Conservation (phyloP, 2,888 invertebrate genomes). For the Apamea epomidion region DNA sequence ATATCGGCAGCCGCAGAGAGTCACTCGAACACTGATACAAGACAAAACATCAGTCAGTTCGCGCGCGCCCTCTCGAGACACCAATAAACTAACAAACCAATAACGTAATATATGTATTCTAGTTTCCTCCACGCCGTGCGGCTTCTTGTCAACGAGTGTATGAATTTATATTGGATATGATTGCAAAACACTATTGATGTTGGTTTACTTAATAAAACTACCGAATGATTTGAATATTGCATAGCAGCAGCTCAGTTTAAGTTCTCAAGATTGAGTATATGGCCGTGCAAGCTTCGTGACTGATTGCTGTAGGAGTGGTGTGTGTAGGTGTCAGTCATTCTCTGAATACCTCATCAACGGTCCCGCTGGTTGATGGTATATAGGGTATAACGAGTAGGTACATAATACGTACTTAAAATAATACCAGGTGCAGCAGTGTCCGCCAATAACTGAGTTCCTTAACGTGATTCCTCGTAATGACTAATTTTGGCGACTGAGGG, state of each 20-base stretch:
- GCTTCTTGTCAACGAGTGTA: constrained; percentile 55
- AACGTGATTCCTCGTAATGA: constrained; percentile 12
- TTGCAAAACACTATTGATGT: constrained; percentile 41
- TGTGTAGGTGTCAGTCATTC: too few relatives aligned
- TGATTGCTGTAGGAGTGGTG: too few relatives aligned
- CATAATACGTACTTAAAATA: background rate
- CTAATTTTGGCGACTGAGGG: constrained; percentile 3
- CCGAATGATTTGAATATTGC: constrained; percentile 18
- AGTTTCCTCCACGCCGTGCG: constrained; percentile 23
- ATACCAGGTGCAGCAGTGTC: background rate
- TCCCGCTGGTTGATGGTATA: background rate
- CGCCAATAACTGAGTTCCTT: background rate
- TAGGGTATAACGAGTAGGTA: background rate
- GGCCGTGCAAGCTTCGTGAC: background rate
- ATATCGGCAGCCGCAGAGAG: constrained; percentile 33
- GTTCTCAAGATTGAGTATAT: background rate
- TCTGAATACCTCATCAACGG: background rate
- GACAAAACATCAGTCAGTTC: background rate
- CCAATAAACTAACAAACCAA: constrained; percentile 65
- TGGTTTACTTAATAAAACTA: constrained; percentile 43
- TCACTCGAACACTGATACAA: constrained; percentile 42
- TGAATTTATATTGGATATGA: constrained; percentile 56
- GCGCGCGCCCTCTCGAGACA: constrained; percentile 52
- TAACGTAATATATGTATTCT: constrained; percentile 61
- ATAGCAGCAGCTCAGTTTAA: background rate